These are phyloP conservation scores for Anas bernieri DNA, from an alignment of 2,797 vertebrate genomes.

Conservation along the genomic window DNA sequence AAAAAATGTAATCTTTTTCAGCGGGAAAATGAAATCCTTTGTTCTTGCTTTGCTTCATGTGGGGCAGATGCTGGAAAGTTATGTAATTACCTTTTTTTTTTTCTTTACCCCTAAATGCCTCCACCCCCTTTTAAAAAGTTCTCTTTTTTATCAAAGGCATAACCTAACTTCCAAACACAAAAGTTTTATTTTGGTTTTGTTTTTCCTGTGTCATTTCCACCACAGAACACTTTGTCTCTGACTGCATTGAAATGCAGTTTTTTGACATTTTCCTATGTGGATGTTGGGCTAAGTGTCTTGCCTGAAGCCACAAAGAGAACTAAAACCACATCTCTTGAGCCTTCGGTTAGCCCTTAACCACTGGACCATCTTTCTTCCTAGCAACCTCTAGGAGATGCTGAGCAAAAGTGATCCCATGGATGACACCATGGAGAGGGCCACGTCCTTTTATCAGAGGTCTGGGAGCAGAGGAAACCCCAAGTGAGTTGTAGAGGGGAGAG, in stretches of 20 bases:
- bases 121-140: not conserved
- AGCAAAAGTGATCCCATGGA: not conserved
- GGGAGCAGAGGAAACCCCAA: not conserved
- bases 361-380: not conserved
- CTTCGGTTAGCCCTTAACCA: not conserved
- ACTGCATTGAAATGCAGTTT: conserved; percentile 18
- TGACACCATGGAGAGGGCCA: not conserved
- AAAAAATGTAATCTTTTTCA: not conserved
- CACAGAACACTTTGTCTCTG: not conserved
- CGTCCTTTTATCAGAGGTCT: not conserved
- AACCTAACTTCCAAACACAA: not conserved
- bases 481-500: not conserved
- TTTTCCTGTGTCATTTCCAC: conserved; percentile 28
- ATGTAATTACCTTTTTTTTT: not conserved
- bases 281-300: conserved; percentile 1
- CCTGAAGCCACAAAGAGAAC: conserved; percentile 42
- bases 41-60: not conserved
- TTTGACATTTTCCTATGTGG: conserved; percentile 34
- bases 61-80: not conserved
- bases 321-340: conserved; percentile 11
- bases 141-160: not conserved
- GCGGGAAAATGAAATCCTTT: not conserved
- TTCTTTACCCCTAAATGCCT: not conserved
- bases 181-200: not conserved
- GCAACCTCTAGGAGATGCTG: not conserved